These are phyloP conservation scores for Amphiprion clarkii DNA, from an alignment of 2,797 vertebrate species.

Conservation along the genomic window DNA sequence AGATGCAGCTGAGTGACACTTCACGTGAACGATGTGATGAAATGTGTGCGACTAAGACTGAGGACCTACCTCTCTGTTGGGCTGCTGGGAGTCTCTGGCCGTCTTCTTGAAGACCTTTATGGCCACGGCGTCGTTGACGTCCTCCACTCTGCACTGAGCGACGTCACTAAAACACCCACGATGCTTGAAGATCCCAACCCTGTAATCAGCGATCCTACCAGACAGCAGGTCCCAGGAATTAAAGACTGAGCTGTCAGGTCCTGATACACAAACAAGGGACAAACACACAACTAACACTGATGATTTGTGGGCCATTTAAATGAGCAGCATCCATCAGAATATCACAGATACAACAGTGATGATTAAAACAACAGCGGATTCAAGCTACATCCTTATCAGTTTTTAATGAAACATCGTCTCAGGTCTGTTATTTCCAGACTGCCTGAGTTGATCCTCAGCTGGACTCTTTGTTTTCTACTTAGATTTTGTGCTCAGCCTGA, in stretches of 20 bases:
- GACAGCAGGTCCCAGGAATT: not conserved
- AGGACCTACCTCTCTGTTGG: not conserved
- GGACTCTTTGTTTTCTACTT: not conserved
- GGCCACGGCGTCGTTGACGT: not conserved
- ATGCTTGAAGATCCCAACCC: not conserved
- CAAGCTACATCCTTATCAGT: too few species aligned
- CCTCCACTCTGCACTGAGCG: not conserved
- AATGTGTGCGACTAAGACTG: not conserved
- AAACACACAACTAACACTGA: too few species aligned
- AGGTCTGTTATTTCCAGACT: too few species aligned
- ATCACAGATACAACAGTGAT: too few species aligned
- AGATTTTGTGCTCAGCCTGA: not conserved
- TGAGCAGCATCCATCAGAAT: too few species aligned
- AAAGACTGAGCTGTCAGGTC: not conserved
- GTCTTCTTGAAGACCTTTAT: not conserved
- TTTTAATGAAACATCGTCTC: too few species aligned
- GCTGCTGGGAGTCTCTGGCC: not conserved
- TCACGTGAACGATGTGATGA: not conserved
- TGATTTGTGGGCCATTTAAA: too few species aligned
- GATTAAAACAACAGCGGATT: too few species aligned
- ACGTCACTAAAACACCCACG: not conserved
- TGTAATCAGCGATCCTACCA: not conserved
- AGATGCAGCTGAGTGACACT: not conserved
- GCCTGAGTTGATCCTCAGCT: too few species aligned
- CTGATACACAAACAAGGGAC: too few species aligned